Evolutionary conservation across 2,888 invertebrate species (phyloP), one percentile per base, ranked within the genome.

Genomic region (Dusona sp.): DNA sequence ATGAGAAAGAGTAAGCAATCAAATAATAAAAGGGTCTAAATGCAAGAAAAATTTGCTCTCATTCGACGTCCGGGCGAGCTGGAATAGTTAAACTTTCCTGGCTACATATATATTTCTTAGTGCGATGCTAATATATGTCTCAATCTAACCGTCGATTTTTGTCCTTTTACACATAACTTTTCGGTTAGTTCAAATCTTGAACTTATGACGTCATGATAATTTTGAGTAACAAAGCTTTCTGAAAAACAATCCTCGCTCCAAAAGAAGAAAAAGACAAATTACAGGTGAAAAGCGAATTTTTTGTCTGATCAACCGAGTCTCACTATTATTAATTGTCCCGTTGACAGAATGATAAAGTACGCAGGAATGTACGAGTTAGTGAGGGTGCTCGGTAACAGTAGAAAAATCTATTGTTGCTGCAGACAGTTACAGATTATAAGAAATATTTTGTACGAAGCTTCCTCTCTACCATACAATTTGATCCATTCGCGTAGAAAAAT

Each of bases 261-360:
- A 22, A 13, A 11, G 8, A 64, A 64, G 29, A 11, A 29, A 16
- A 64, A 61, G 42, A 61, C 29, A 45, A 57, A 75, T 57, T 42
- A 29, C n/a, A 45, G 42, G 61, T 42, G 68, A 13, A 25, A 67
- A n/a, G 22, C 78, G 19, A 57, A 42, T 42, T 57, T 61, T 68
- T 25, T 57, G 70, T 80, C 65, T 36, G 64, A 73, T 45, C 51
- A 80, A 73, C 73, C 42, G 45, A 33, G 19, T 38, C 36, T 80
- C 42, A 38, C 64, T 48, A 4, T 81, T 74, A 81, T 81, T 81
- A 74, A 81, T 81, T 74, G 45, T 29, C 16, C 36, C 22, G 65
- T 57, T 68, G 81, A 67, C 67, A 57, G 67, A 54, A 51, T 48
- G 74, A 74, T 57, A 22, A 67, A 74, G 67, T 19, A 67, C 57